Conservation (phyloP, 1,140 invertebrate genomes). For the Wiebesia pumilae region DNA sequence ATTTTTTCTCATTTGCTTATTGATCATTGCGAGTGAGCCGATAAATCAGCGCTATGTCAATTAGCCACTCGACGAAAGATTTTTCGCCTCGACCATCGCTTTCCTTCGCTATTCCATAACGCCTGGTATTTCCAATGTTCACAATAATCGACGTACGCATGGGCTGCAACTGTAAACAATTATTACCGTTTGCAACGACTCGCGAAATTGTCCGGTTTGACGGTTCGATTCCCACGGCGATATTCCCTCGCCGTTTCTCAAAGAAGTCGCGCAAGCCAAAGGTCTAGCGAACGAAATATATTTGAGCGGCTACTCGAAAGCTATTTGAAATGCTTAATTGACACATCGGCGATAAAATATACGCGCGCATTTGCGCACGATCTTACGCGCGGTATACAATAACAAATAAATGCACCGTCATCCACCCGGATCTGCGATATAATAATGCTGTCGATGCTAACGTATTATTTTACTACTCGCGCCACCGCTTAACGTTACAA, state of each 20-base stretch:
- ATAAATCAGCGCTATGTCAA: constrained; percentile 6
- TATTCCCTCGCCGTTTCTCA: background rate
- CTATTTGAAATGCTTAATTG: constrained; percentile 28
- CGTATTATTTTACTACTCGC: background rate
- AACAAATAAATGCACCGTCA: constrained; percentile 24
- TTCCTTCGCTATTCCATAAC: background rate
- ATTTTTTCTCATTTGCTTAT: background rate
- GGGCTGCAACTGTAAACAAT: background rate
- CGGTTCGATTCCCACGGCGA: background rate
- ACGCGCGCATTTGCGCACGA: background rate
- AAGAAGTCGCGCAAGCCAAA: background rate
- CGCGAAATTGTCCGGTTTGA: background rate
- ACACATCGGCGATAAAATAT: constrained; percentile 23
- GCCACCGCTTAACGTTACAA: background rate
- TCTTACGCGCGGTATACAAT: constrained; percentile 50
- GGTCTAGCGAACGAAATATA: background rate
- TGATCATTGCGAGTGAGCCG: background rate
- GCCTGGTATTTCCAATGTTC: background rate
- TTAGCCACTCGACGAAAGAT: background rate
- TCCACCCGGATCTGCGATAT: constrained; percentile 37
- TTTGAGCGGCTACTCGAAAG: background rate
- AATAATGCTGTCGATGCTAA: constrained; percentile 25
- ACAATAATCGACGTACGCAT: background rate
- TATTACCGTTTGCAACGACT: background rate
- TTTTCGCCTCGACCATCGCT: background rate